Base-by-base conservation (phyloP, 2,888 invertebrate genomes). In the Acleris holmiana region DNA sequence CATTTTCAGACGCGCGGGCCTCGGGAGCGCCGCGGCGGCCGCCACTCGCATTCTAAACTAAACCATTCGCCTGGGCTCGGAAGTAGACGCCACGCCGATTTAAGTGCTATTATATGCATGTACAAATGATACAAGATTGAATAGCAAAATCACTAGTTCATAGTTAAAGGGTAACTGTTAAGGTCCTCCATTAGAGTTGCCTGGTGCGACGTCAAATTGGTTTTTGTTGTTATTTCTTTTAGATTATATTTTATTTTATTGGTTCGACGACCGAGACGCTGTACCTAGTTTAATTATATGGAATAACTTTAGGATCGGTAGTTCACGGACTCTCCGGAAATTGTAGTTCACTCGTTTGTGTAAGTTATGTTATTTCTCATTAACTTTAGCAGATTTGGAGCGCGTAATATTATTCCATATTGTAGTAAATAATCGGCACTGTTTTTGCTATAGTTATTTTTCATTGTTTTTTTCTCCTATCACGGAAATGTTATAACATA, bases 81-180 rank as follows among this genome's bases (percentile, higher is more conserved):
- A 80, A 72, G 78, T 86, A 87, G 83, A 78, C 68, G 72, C 85
- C 78, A 82, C 81, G 79, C 80, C 58, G 55, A 70, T 71, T 76
- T 85, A 89, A 89, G 88, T 85, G 88, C 86, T 86, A 85, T 84
- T 86, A 85, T 79, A 85, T 76, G 84, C 86, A 84, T 91, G 91
- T 91, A 91, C 89, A 91, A 91, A 89, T 78, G 71, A 80, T 83
- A 84, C 76, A 84, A 86, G 82, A 86, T 84, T 85, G 84, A 84
- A 83, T 89, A 89, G 88, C 82, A 67, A 88, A 88, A 84, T 87
- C 83, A 84, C 74, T 88, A 88, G 89, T 80, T 78, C 72, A 75
- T 86, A 83, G 76, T 77, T 66, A 71, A 64, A 68, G 76, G 62
- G 77, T 78, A 76, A 72, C 71, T 75, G 72, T 74, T 80, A 77